Percentiles rank a stretch among this genome's conserved stretches.
Evolutionary conservation across 2,888 invertebrate species (phyloP).

Genomic region (Thymelicus lineola): DNA sequence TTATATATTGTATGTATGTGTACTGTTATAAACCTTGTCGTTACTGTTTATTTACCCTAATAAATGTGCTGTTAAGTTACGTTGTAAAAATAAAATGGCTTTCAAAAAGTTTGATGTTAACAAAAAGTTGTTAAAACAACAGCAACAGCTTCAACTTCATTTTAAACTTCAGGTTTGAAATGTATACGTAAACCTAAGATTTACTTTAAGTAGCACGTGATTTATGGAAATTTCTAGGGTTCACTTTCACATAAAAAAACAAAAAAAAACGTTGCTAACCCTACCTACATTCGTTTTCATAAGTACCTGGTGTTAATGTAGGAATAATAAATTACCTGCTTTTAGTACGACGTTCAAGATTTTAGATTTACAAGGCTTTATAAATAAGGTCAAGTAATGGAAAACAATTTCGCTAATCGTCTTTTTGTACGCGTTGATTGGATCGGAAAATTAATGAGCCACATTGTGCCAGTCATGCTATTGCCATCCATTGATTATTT

Average conservation of each 20-base stretch:
- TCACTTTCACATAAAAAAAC: too few species aligned
- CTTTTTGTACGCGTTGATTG: conserved; percentile 33
- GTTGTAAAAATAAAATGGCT: background rate
- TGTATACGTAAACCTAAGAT: background rate
- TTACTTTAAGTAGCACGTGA: background rate
- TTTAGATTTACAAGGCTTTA: background rate
- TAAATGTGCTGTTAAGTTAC: background rate
- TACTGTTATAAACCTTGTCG: too few species aligned
- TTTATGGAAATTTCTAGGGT: too few species aligned
- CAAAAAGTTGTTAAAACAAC: background rate
- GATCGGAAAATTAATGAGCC: conserved; percentile 34
- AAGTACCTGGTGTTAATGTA: background rate
- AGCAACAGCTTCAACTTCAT: background rate
- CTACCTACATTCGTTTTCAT: too few species aligned
- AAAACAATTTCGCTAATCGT: conserved; percentile 36
- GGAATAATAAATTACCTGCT: background rate
- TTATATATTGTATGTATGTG: too few species aligned
- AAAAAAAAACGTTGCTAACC: too few species aligned
- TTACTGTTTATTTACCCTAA: too few species aligned
- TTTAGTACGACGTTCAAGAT: background rate
- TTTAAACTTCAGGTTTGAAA: background rate
- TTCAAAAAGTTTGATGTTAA: background rate
- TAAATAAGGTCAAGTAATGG: conserved; percentile 23
- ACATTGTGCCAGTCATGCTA: conserved; percentile 27
- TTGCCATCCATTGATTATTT: conserved; percentile 14